Percentiles rank a stretch among this genome's conserved stretches.
Evolutionary conservation across 2,113 vertebrate species (phyloP).

Genomic region (Manacus vitellinus): DNA sequence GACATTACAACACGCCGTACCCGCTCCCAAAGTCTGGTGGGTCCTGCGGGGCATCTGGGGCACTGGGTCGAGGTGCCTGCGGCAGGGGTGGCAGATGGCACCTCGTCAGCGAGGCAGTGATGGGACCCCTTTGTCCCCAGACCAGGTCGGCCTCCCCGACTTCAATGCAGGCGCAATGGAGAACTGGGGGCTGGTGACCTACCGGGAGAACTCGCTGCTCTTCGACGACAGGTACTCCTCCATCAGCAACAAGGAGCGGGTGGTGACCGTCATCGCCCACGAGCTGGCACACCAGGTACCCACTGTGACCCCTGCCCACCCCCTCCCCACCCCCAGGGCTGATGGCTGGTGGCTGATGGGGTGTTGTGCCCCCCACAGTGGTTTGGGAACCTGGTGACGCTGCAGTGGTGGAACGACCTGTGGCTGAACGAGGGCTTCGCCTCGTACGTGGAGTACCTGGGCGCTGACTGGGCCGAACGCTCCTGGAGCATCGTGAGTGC

Average conservation of each 20-base stretch:
- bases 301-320: accelerated
- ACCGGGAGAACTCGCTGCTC: conserved; percentile 88
- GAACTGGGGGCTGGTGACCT: conserved; percentile 97
- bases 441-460: conserved; percentile 87
- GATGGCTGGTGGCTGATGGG: accelerated
- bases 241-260: conserved; percentile 86
- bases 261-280: conserved; percentile 83
- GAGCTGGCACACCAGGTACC: conserved; percentile 94
- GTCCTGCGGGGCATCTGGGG: accelerated
- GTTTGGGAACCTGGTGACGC: conserved; percentile 93
- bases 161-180: conserved; percentile 94
- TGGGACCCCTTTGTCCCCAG: conserved; percentile 38
- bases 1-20: conserved; percentile 75
- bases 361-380: conserved; percentile 69
- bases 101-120: accelerated
- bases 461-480: conserved; percentile 67
- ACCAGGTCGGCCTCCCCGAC: conserved; percentile 91
- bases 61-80: accelerated
- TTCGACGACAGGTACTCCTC: conserved; percentile 77
- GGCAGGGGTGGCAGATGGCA: accelerated
- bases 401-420: conserved; percentile 90
- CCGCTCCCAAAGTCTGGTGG: conserved; percentile 87
- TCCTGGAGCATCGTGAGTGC: conserved; percentile 82
- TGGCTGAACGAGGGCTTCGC: conserved; percentile 95
- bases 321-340: not conserved